phyloP scores from a whole-genome alignment of 2,888 invertebrate genomes.

The Archaeoteleia sp. region DNA sequence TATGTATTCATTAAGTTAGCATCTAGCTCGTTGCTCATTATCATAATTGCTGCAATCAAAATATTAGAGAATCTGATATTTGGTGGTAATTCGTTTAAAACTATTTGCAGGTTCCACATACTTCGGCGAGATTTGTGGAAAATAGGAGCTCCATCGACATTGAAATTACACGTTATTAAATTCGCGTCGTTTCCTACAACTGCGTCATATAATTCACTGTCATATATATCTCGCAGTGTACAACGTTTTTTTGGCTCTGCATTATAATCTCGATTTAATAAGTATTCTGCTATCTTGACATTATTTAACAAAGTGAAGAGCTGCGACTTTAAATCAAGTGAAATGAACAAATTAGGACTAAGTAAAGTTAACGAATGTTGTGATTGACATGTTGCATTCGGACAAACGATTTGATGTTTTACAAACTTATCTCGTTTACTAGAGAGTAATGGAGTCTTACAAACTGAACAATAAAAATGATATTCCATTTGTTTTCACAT shows the following conservation, averaged over 20 bases:
- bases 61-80: constrained; percentile 10
- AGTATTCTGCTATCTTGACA: constrained; percentile 8
- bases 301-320: constrained; percentile 7
- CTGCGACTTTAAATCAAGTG: constrained; percentile 14
- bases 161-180: constrained; percentile 28
- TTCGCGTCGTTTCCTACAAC: constrained; percentile 6
- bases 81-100: constrained; percentile 16
- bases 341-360: constrained; percentile 23
- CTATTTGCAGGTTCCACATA: constrained; percentile 25
- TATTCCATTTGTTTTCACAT: constrained; percentile 1
- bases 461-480: constrained; percentile 27
- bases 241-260: too few species aligned
- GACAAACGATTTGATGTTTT: constrained; percentile 3
- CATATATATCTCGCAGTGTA: constrained; percentile 4
- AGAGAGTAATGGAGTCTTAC: neutral
- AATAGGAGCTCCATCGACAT: too few species aligned
- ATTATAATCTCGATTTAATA: constrained; percentile 9
- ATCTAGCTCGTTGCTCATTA: constrained; percentile 15
- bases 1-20: constrained; percentile 18
- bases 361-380: constrained; percentile 8
- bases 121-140: too few species aligned
- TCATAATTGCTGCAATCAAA: constrained; percentile 18
- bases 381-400: neutral
- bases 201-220: constrained; percentile 17
- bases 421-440: constrained; percentile 5